Base-by-base conservation (phyloP, 2,113 vertebrate genomes). In the Austrofundulus limnaeus region DNA sequence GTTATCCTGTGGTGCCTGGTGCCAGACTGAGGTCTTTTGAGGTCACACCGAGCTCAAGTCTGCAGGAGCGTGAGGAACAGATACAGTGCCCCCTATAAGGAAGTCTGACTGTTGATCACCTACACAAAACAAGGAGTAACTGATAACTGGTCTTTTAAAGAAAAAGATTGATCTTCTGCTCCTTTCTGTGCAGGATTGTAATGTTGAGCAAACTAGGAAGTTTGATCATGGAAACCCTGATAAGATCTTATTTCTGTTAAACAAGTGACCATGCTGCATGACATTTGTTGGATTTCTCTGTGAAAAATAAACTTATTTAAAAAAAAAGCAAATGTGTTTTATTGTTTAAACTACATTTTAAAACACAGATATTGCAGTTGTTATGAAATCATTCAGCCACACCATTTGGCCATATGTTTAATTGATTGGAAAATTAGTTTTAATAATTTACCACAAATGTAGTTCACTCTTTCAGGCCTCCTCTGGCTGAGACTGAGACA, bases 261-360 rank as follows among this genome's bases (percentile, higher is more conserved):
- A 15, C 15, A 42, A 37, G 47, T 38, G 45, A 4, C 3, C 17
- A 43, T 45, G 52, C 14, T 74, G 69, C 77, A 83, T 78, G 77
- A 70, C 20, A 37, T 55, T 70, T 65, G 16, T 38, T 58, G 34
- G 54, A 70, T 75, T 73, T 25, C 34, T 57, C 49, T 52, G 16
- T 24, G 59, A 57, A 48, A 15, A 82, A 80, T 82, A 75, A 82
- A 75, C 51, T 14, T 4, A 25, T 19, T 20, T 62, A 0, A 43
- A 42, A 57, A 39, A 34, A 34, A 23, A 57, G 57, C 4, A 10
- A 47, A 0, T 50, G 1, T 60, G 34, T 58, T 34, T n/a, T 28
- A 5, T 11, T 34, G 46, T 13, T 48, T 64, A 15, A 41, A 20
- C 4, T 31, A 19, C 57, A 5, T 16, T 42, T 15, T 2, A 46